A percentile compares a stretch with the other conserved stretches of the same genome.
Conservation (phyloP, 2,797 vertebrate genomes). For the Leucoraja ocellata region DNA sequence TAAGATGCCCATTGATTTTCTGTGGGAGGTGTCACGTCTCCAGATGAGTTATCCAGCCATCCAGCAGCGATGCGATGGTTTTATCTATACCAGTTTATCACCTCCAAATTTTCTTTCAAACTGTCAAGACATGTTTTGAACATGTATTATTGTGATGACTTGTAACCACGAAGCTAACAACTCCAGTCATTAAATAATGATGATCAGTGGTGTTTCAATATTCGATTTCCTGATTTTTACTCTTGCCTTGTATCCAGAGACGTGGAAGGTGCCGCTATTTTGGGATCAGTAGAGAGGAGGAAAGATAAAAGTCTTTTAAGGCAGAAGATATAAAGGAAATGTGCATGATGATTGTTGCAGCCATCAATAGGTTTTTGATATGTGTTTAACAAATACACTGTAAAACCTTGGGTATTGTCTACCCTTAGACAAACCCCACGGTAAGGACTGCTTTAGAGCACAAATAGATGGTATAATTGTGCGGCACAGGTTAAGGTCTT, state of each 20-base stretch:
- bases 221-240: not conserved
- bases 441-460: not conserved
- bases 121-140: no score
- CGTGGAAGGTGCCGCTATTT: not conserved
- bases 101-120: not conserved
- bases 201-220: not conserved
- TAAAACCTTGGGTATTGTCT: not conserved
- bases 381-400: not conserved
- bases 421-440: not conserved
- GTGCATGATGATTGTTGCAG: not conserved
- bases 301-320: not conserved
- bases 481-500: no score
- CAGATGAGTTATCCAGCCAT: not conserved
- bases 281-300: not conserved
- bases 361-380: not conserved
- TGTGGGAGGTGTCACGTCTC: not conserved
- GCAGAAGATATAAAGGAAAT: not conserved
- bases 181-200: not conserved
- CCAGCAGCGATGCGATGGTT: no score
- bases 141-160: not conserved
- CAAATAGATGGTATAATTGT: not conserved
- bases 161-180: not conserved
- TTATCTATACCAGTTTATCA: not conserved
- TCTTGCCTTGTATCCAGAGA: not conserved
- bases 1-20: not conserved